Conservation (phyloP, 2,888 invertebrate species). For the Apocheima hispidaria region DNA sequence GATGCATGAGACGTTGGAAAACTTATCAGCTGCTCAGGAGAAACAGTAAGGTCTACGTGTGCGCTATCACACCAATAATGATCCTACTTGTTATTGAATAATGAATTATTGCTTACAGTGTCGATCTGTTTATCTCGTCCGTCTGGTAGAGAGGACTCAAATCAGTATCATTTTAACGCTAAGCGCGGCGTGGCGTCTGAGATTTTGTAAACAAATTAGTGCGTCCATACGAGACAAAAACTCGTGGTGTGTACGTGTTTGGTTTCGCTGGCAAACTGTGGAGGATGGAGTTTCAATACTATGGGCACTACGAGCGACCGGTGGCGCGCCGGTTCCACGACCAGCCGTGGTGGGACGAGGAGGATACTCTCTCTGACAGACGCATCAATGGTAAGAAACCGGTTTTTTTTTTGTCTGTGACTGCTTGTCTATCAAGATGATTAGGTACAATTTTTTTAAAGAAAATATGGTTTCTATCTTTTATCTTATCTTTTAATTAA, state of each 20-base stretch:
- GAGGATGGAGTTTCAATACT: conserved; percentile 80
- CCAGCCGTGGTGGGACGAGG: conserved; percentile 81
- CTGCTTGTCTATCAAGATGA: too few relatives aligned
- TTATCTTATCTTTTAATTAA: too few relatives aligned
- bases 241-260: conserved; percentile 43
- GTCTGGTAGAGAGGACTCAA: conserved; percentile 67
- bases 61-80: conserved; percentile 47
- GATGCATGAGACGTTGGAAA: conserved; percentile 19
- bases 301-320: conserved; percentile 72
- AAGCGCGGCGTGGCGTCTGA: conserved; percentile 67
- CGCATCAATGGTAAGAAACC: conserved; percentile 75
- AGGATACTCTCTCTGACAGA: conserved; percentile 77
- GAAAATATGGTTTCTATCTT: too few relatives aligned
- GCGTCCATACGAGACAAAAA: conserved; percentile 47
- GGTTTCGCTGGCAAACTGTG: conserved; percentile 43
- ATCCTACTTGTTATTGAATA: conserved; percentile 57
- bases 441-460: too few relatives aligned
- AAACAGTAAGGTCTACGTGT: background rate
- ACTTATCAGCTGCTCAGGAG: conserved; percentile 22
- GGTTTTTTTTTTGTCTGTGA: too few relatives aligned
- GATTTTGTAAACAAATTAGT: conserved; percentile 45
- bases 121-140: conserved; percentile 73
- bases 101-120: conserved; percentile 55
- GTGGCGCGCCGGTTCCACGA: conserved; percentile 66
- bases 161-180: conserved; percentile 72